These are phyloP conservation scores for Stegana nigrithorax DNA, from an alignment of 2,888 invertebrate species.

Conservation along the genomic window DNA sequence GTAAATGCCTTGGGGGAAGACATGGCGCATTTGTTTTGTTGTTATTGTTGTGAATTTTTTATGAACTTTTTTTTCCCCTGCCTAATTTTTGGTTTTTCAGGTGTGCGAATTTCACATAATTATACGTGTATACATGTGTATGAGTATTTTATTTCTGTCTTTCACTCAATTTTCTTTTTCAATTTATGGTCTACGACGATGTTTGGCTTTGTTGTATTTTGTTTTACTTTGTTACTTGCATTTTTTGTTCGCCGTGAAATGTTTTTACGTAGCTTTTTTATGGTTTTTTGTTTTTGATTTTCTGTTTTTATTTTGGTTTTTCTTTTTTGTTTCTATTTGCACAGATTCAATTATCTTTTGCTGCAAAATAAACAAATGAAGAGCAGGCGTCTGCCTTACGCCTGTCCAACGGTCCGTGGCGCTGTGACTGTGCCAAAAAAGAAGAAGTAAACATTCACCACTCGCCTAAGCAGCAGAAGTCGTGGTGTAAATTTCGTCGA, in stretches of 20 bases:
- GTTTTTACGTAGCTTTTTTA: not conserved
- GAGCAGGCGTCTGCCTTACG: not conserved
- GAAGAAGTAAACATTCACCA: too few species aligned
- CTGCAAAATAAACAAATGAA: constrained; percentile 1
- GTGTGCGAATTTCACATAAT: not conserved
- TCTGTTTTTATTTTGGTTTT: not conserved
- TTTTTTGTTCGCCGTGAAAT: constrained; percentile 5
- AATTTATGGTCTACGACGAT: not conserved
- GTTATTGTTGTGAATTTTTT: too few species aligned
- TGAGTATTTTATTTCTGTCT: too few species aligned
- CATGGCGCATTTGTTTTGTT: too few species aligned
- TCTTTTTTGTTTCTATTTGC: constrained; percentile 12
- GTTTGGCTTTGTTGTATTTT: not conserved
- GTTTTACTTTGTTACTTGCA: constrained; percentile 31
- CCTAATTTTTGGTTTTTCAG: too few species aligned
- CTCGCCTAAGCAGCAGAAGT: too few species aligned
- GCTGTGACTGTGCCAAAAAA: constrained; percentile 9
- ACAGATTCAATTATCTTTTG: constrained; percentile 9
- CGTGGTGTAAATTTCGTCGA: too few species aligned
- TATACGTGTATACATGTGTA: not conserved
- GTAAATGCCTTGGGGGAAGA: too few species aligned
- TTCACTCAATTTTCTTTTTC: not conserved
- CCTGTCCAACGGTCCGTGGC: not conserved
- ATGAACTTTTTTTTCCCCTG: too few species aligned
- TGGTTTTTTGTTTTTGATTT: not conserved